Evolutionary conservation across 2,113 vertebrate species (phyloP), one percentile per base, ranked within the genome.

Genomic region (Prolemur simus): DNA sequence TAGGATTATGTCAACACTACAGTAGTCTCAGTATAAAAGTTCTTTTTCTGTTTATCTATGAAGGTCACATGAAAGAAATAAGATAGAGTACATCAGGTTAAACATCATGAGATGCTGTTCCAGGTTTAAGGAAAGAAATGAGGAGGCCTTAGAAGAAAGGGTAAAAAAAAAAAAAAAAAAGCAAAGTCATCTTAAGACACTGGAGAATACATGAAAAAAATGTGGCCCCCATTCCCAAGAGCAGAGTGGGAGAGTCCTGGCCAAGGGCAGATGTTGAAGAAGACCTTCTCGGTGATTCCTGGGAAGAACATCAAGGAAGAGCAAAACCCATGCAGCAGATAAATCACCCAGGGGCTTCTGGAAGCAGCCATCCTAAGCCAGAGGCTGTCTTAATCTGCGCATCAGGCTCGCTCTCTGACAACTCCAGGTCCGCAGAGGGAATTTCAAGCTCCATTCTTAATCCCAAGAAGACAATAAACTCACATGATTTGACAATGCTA

Each of bases 301-400:
- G 14, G n/a, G 95, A 93, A 52, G 52, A 95, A 64, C 25, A 81
- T 42, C 29, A 77, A 76, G 37, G 0, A 0, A 94, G 32, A 77
- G 12, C 71, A 85, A 66, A 87, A 64, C 82, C 8, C 74, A 63
- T 14, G 29, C 91, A 77, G 10, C 11, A 86, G 87, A 25, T 54
- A 45, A 94, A 66, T 78, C 94, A 3, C 42, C 80, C 64, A 47
- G 84, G 77, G 78, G 45, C 91, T 97, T 95, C 90, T 76, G 32
- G 87, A 82, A 97, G 80, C 18, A 47, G 81, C 63, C 11, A 47
- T 81, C 97, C 97, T 90, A 42, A 90, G 80, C 56, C 39, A 82
- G 84, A 90, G 58, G 66, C 63, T 89, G 68, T 92, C 0, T 92
- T 81, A 42, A 89, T 95, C 64, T 95, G 88, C 1, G 10, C 18